phyloP scores from a whole-genome alignment of 2,797 vertebrate genomes.

The Buceros bicornis region DNA sequence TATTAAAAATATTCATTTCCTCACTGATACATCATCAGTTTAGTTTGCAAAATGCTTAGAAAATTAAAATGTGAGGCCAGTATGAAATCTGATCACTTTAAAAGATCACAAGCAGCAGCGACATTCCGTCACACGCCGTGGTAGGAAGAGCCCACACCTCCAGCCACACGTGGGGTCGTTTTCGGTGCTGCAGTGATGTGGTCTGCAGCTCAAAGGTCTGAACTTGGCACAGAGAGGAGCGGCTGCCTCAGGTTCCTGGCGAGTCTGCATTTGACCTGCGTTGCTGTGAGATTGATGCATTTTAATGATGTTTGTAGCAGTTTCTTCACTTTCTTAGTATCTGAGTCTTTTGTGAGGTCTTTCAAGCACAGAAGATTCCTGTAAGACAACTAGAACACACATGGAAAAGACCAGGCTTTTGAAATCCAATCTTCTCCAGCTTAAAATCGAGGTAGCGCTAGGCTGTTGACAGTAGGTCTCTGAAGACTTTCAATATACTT shows the following conservation, averaged over 20 bases:
- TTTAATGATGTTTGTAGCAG: not conserved
- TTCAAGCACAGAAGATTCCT: not conserved
- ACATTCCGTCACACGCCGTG: not conserved
- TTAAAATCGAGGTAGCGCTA: slow-evolving; percentile 73
- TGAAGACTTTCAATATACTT: slow-evolving; percentile 86
- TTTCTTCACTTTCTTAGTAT: not conserved
- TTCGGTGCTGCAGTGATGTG: not conserved
- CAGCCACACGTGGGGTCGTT: not conserved
- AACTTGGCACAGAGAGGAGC: not conserved
- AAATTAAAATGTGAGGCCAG: not conserved
- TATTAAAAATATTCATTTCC: not conserved
- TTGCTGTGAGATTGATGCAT: not conserved
- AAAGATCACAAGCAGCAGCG: not conserved
- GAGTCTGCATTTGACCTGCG: not conserved
- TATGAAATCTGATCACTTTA: rapidly evolving
- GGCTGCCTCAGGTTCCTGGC: not conserved
- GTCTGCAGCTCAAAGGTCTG: not conserved
- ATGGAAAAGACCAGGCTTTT: slow-evolving; percentile 80
- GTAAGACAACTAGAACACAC: slow-evolving; percentile 73
- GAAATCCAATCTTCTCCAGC: slow-evolving; percentile 80
- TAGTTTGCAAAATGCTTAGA: not conserved
- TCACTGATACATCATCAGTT: not conserved
- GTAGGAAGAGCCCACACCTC: rapidly evolving
- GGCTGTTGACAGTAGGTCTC: slow-evolving; percentile 82
- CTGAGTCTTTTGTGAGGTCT: not conserved